Evolutionary conservation across 2,113 vertebrate genomes (phyloP), one percentile per base, ranked within the genome.

Genomic region (Burhinus oedicnemus): DNA sequence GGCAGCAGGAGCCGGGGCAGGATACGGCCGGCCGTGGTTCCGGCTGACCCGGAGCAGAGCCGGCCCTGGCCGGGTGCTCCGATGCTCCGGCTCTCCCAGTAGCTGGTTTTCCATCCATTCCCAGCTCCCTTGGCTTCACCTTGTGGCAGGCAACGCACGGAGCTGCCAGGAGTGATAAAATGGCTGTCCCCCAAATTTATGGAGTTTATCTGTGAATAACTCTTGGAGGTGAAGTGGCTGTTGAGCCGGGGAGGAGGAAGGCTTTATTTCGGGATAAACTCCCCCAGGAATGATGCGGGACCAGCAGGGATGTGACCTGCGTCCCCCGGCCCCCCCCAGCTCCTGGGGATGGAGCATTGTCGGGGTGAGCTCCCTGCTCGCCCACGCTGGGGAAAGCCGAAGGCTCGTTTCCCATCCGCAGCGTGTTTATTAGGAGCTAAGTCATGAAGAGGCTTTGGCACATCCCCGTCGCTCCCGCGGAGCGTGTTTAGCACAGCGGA

Each of bases 131-230:
- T 6, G 6, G 52, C 74, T 90, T 97, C 95, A 93, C 95, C 96
- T 94, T 90, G 91, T 89, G 92, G 61, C 96, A 84, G 69, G 87
- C 81, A 75, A 36, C 6, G 81, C 55, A 38, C 57, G 27, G 96
- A 96, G 74, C 96, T 96, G 94, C 94, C 96, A 93, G 89, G 52
- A 96, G 91, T 95, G 93, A 96, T 97, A 95, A 97, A 97, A 96
- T 95, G 95, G 95, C 95, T 94, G 95, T 96, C 91, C 94, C 95
- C 95, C 95, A 93, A 96, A 97, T 96, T 96, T 94, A 97, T 97
- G 89, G 96, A 91, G 95, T 97, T 97, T 93, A 96, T 94, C 96
- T 94, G 95, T 96, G 96, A 96, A 76, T 97, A 97, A 97, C 95
- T 93, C 94, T 65, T n/a, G 52, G 95, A 96, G 96, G 96, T 96